Conservation (phyloP, 1,140 invertebrate genomes). For the Drosophila lacteicornis region DNA sequence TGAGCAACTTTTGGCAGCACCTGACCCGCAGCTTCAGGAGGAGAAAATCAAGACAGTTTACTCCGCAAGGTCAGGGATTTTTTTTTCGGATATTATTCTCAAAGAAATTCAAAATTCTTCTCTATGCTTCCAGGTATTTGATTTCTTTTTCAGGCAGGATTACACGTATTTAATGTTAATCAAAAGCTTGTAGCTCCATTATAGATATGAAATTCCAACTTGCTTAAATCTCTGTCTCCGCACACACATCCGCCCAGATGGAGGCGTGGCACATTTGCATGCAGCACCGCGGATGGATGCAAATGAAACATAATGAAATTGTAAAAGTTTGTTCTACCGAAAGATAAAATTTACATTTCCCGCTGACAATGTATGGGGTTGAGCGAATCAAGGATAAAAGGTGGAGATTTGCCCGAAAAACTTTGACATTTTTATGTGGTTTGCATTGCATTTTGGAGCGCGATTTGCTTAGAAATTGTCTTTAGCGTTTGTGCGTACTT, state of each 20-base stretch:
- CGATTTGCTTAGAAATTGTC: constrained; percentile 81
- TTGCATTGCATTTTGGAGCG: constrained; percentile 57
- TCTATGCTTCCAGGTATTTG: not conserved
- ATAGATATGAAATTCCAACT: constrained; percentile 26
- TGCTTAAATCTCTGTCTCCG: not conserved
- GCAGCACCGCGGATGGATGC: constrained; percentile 53
- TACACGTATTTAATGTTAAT: constrained; percentile 10
- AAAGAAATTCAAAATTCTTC: not conserved
- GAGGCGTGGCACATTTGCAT: constrained; percentile 62
- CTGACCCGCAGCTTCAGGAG: constrained; percentile 31
- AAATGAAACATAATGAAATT: constrained; percentile 83
- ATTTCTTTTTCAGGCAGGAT: not conserved
- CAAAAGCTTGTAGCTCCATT: constrained; percentile 11
- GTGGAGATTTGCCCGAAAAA: constrained; percentile 35
- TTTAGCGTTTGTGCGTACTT: constrained; percentile 71
- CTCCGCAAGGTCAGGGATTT: constrained; percentile 10
- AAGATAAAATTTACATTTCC: constrained; percentile 81
- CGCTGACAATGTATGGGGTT: constrained; percentile 51
- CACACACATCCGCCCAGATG: not conserved
- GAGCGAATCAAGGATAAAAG: constrained; percentile 6
- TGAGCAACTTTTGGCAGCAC: not conserved
- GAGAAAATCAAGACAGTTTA: not conserved
- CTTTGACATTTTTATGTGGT: constrained; percentile 78
- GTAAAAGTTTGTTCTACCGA: constrained; percentile 75
- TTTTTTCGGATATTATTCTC: not conserved